phyloP scores from a whole-genome alignment of 1,140 invertebrate genomes.

The Panulirus ornatus region DNA sequence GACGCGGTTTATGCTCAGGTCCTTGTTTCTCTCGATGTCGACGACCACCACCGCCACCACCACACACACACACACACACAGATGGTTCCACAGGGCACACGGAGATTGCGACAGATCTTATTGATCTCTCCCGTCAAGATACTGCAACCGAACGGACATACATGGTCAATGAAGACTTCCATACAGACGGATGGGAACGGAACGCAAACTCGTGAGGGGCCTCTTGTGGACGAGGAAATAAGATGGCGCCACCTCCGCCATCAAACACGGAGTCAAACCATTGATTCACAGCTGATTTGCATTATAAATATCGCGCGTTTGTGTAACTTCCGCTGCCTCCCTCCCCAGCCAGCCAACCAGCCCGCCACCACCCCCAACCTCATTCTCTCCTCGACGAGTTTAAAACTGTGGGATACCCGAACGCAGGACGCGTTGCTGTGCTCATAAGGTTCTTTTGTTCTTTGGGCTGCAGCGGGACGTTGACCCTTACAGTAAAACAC shows the following conservation, averaged over 20 bases:
- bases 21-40: background rate
- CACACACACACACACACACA: conserved; percentile 28
- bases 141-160: too few species aligned
- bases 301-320: conserved; percentile 66
- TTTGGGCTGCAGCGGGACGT: conserved; percentile 4
- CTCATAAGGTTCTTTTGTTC: conserved; percentile 23
- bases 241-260: background rate
- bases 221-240: too few species aligned
- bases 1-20: too few species aligned
- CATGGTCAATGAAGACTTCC: too few species aligned
- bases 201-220: too few species aligned
- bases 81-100: background rate
- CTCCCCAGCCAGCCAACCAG: background rate
- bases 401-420: conserved; percentile 23
- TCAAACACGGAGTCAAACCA: conserved; percentile 35
- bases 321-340: conserved; percentile 61
- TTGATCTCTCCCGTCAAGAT: too few species aligned
- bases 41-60: background rate
- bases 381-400: background rate
- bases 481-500: conserved; percentile 41
- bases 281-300: conserved; percentile 70
- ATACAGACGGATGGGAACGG: too few species aligned
- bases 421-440: background rate
- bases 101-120: too few species aligned
- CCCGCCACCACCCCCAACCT: background rate